Evolutionary conservation across 2,113 vertebrate genomes (phyloP).

Genomic region (Crotalus tigris): DNA sequence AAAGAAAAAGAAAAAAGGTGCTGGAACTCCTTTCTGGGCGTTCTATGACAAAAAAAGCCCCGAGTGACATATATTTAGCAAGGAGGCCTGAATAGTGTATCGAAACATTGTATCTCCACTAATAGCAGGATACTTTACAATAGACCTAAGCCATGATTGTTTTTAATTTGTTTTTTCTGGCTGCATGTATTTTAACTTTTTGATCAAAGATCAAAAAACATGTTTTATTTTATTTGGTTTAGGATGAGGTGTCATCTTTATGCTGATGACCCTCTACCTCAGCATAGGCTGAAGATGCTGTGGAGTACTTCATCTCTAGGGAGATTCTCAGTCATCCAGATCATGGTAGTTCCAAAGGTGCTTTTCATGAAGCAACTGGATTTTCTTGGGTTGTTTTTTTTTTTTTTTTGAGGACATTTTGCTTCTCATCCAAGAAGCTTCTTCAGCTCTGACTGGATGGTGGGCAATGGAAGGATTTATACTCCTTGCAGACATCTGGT

Average conservation of each 20-base stretch:
- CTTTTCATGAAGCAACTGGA: too few species aligned
- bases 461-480: too few species aligned
- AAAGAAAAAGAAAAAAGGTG: too few species aligned
- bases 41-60: too few species aligned
- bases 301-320: neutral
- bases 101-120: neutral
- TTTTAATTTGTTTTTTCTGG: neutral
- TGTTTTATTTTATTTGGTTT: neutral
- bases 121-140: neutral
- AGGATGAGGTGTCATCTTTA: neutral
- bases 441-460: too few species aligned
- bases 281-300: neutral
- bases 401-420: too few species aligned
- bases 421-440: too few species aligned
- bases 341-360: too few species aligned
- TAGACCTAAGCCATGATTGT: neutral
- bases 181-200: neutral
- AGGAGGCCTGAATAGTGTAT: neutral
- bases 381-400: too few species aligned
- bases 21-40: too few species aligned
- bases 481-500: too few species aligned
- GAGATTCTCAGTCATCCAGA: too few species aligned
- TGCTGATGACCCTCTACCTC: neutral
- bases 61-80: neutral
- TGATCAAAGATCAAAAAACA: neutral